Evolutionary conservation across 2,888 invertebrate genomes (phyloP).

Genomic region (Caenorhabditis sp.): DNA sequence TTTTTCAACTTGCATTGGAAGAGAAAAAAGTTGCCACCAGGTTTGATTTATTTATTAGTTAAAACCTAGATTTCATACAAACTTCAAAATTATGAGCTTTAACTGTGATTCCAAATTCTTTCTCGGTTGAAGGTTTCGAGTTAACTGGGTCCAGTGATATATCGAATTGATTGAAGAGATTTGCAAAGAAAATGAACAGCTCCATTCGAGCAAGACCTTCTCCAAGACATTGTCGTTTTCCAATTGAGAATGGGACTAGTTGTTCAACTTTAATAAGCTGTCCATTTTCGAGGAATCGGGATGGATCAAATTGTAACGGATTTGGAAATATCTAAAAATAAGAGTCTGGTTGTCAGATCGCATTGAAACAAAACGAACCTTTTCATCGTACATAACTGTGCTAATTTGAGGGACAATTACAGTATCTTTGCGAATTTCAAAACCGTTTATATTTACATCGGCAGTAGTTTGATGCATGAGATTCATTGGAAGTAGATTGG

Average conservation of each 20-base stretch:
- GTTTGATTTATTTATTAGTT: too few species aligned
- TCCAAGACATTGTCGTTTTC: constrained; percentile 51
- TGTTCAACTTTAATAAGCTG: constrained; percentile 36
- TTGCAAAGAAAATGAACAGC: constrained; percentile 46
- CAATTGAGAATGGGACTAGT: constrained; percentile 50
- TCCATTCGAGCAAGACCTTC: constrained; percentile 49
- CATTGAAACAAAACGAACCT: too few species aligned
- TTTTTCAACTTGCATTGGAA: too few species aligned
- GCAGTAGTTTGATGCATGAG: constrained; percentile 21
- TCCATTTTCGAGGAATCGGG: constrained; percentile 27
- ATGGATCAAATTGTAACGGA: constrained; percentile 37
- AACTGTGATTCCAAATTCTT: constrained; percentile 31
- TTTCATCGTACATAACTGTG: constrained; percentile 35
- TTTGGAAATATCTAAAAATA: constrained; percentile 40
- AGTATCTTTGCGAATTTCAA: constrained; percentile 31
- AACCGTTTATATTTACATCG: constrained; percentile 27
- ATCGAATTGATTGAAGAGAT: constrained; percentile 44
- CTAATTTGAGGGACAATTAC: constrained; percentile 46
- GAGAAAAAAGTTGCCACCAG: too few species aligned
- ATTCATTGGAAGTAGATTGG: constrained; percentile 47
- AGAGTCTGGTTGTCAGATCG: too few species aligned
- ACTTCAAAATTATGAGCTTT: constrained; percentile 30
- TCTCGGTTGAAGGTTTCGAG: constrained; percentile 15
- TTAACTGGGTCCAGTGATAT: constrained; percentile 15
- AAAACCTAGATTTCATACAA: constrained; percentile 19